A percentile compares a stretch with the other conserved stretches of the same genome.
phyloP scores from a whole-genome alignment of 2,888 invertebrate genomes.

The Rhabditoides inermis region DNA sequence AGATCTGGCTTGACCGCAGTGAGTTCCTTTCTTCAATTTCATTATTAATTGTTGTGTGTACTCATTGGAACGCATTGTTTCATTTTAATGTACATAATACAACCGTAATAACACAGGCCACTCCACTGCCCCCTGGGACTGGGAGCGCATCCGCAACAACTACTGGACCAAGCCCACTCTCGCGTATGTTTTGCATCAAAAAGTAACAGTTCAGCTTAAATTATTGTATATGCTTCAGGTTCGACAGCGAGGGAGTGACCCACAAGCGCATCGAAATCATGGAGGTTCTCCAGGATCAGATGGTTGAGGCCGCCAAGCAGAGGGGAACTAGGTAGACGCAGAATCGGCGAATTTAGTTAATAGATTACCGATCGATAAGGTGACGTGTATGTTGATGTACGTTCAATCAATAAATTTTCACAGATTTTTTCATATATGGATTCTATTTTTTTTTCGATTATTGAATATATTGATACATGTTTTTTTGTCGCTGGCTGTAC shows the following conservation, averaged over 20 bases:
- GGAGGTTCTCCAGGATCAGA: conserved; percentile 43
- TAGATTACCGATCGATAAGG: too few relatives aligned
- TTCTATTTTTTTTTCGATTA: too few relatives aligned
- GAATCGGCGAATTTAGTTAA: too few relatives aligned
- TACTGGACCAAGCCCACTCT: conserved; percentile 45
- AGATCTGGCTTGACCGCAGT: conserved; percentile 49
- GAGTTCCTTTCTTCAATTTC: conserved; percentile 5
- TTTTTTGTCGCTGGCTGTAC: too few relatives aligned
- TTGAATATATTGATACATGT: too few relatives aligned
- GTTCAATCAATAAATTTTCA: too few relatives aligned
- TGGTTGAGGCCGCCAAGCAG: conserved; percentile 36
- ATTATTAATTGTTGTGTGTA: neutral
- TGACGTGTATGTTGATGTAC: too few relatives aligned
- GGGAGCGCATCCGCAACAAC: conserved; percentile 45
- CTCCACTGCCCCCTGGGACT: conserved; percentile 44
- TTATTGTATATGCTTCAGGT: conserved; percentile 12
- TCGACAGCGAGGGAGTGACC: conserved; percentile 38
- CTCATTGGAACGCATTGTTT: neutral
- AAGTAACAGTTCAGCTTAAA: neutral
- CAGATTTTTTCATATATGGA: too few relatives aligned
- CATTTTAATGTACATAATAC: neutral
- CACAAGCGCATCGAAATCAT: conserved; percentile 42
- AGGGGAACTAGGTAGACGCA: conserved; percentile 34
- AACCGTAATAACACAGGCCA: conserved; percentile 19
- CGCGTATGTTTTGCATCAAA: conserved; percentile 9